Base-by-base conservation (phyloP, 1,140 invertebrate species). In the Galleria mellonella region DNA sequence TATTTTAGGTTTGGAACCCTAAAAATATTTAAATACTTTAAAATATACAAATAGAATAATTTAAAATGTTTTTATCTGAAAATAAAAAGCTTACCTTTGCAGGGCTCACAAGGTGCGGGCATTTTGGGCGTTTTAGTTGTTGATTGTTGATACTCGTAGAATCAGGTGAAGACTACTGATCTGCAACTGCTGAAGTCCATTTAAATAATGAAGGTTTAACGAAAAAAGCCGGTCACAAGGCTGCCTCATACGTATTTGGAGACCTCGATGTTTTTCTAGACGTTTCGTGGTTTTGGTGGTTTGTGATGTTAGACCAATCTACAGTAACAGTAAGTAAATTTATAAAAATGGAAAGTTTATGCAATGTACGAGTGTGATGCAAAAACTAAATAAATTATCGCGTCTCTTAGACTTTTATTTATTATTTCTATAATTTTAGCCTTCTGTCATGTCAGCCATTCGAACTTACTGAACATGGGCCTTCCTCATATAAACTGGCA, bases 31-130 rank as follows among this genome's bases (percentile, higher is more conserved):
- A 31, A n/a, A 31, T n/a, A 4, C 2, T 1, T 31, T 4, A 31
- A 9, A 3, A 23, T 8, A 31, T 9, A n/a, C 1, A 37, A 23
- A 35, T 9, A 28, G 9, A 42, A 30, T 43, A 38, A 47, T 33
- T 43, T 27, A 38, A 14, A 28, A 11, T 30, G 41, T 11, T 28
- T 13, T 33, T 9, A 42, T 3, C 28, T 44, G 38, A 41, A 13
- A 12, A 14, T 14, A n/a, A 48, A 11, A 38, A 13, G 1, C 51
- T 65, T 65, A 81, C 76, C 76, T 72, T 77, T 81, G 53, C 73
- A 74, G 10, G 70, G 62, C 54, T 81, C 76, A 48, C 61, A 68
- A 9, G 75, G 76, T 11, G 72, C 65, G 51, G 76, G 76, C 76
- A 81, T 81, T 43, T 62, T 76, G 54, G 0, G 40, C 12, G 37